Evolutionary conservation across 2,113 vertebrate genomes (phyloP), one percentile per base, ranked within the genome.

Genomic region (Campylomormyrus numenius): DNA sequence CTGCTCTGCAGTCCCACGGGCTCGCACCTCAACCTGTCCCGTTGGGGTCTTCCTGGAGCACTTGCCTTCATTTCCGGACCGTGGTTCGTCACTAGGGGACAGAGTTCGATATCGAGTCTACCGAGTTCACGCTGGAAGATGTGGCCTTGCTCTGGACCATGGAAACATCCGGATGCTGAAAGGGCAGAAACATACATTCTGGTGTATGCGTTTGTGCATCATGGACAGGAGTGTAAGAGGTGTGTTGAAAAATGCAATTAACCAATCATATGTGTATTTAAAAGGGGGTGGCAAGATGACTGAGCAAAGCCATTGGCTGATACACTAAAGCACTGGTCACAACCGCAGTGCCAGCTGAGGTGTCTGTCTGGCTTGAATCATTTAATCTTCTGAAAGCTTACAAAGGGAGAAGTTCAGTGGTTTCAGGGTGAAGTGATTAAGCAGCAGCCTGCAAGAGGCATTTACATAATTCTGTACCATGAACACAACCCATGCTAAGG

Each of bases 81-180:
- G 10, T 11, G 49, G 24, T 35, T 89, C 8, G 10, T 49, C 89
- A 88, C 92, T 91, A 94, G 31, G 90, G 90, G 8, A 88, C 4
- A 0, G 89, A 80, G 77, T 88, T 91, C 52, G 91, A 1, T 0
- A 90, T 24, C 8, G 94, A 84, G 49, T 74, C 91, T 13, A 86
- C 74, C 87, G 89, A 91, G 77, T 7, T 42, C 0, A 91, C 90
- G 0, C 1, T 42, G 50, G 83, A n/a, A 89, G 1, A 58, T 2
- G 2, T 39, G 10, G 90, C 88, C 46, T 17, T 89, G 88, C 90
- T 90, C 70, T 86, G n/a, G 0, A 93, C 92, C 0, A 93, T 91
- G 3, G 89, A 3, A 1, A 77, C 0, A 0, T 93, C 93, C 3
- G 91, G 0, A 15, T 21, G 39, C 1, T 91, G 91, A 92, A 93